Conservation (phyloP, 1,140 invertebrate genomes). For the Zaprionus africanus region DNA sequence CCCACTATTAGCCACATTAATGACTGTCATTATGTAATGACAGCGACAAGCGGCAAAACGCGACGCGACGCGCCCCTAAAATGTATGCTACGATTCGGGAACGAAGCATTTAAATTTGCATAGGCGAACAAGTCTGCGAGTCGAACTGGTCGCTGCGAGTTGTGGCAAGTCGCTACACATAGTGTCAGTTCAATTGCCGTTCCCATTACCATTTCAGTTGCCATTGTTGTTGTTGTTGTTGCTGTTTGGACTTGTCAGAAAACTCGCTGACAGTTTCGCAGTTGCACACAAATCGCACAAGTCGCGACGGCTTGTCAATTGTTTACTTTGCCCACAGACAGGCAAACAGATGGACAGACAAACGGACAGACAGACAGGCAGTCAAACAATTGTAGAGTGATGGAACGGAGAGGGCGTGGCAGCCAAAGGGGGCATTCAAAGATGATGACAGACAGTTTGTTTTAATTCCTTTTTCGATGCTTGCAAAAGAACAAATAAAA, state of each 20-base stretch:
- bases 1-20: slow-evolving; percentile 58
- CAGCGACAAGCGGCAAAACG: slow-evolving; percentile 43
- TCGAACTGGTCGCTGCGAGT: slow-evolving; percentile 23
- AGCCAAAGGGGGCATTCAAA: slow-evolving; percentile 9
- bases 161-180: slow-evolving; percentile 12
- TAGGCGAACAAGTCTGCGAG: slow-evolving; percentile 51
- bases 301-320: slow-evolving; percentile 66
- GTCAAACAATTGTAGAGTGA: slow-evolving; percentile 1
- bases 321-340: slow-evolving; percentile 57
- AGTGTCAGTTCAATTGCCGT: slow-evolving; percentile 32
- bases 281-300: slow-evolving; percentile 46
- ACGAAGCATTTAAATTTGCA: slow-evolving; percentile 67
- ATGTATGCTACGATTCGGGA: slow-evolving; percentile 37
- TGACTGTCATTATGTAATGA: slow-evolving; percentile 78
- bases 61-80: slow-evolving; percentile 24
- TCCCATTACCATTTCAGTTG: slow-evolving; percentile 1
- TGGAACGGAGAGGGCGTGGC: neutral
- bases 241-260: slow-evolving; percentile 58
- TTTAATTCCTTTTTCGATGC: slow-evolving; percentile 51
- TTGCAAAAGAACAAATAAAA: slow-evolving; percentile 5
- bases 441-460: slow-evolving; percentile 51
- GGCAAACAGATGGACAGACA: slow-evolving; percentile 11
- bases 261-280: slow-evolving; percentile 63
- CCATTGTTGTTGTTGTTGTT: slow-evolving; percentile 9
- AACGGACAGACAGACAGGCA: neutral